These are phyloP conservation scores for Watersipora subatra DNA, from an alignment of 1,140 invertebrate species.

Conservation along the genomic window DNA sequence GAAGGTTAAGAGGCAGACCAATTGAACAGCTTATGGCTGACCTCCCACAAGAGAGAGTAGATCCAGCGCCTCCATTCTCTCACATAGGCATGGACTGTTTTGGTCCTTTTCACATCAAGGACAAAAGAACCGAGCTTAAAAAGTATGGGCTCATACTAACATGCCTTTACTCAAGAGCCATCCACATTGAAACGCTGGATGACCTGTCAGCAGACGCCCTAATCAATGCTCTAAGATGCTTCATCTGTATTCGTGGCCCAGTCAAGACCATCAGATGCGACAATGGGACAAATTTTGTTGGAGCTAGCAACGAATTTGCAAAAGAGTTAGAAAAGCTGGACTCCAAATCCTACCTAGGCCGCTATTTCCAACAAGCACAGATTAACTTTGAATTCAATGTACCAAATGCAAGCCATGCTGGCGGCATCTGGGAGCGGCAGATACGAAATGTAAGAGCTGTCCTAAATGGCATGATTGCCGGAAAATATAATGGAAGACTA, in stretches of 20 bases:
- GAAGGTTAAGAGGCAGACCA: not conserved
- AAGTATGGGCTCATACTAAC: constrained; percentile 19
- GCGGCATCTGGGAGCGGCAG: constrained; percentile 31
- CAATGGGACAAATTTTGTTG: constrained; percentile 13
- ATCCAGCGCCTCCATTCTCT: no score
- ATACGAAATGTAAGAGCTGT: constrained; percentile 24
- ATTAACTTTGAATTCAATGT: constrained; percentile 37
- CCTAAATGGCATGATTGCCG: constrained; percentile 10
- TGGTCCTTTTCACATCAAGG: constrained; percentile 17
- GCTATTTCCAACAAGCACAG: no score
- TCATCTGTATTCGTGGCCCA: no score
- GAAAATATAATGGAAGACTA: no score
- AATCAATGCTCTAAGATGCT: constrained; percentile 13
- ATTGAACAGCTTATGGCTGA: no score
- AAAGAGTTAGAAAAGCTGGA: constrained; percentile 13
- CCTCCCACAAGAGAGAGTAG: no score
- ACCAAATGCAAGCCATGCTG: constrained; percentile 26
- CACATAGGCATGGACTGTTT: constrained; percentile 21
- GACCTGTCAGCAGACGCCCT: constrained; percentile 11
- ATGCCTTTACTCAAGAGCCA: constrained; percentile 13
- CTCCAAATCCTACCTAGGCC: no score
- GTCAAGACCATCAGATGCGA: no score
- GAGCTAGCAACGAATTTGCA: constrained; percentile 14
- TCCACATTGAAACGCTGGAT: constrained; percentile 16
- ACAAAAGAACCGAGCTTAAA: constrained; percentile 11